phyloP scores from a whole-genome alignment of 2,113 vertebrate genomes.

The Podocnemis expansa region DNA sequence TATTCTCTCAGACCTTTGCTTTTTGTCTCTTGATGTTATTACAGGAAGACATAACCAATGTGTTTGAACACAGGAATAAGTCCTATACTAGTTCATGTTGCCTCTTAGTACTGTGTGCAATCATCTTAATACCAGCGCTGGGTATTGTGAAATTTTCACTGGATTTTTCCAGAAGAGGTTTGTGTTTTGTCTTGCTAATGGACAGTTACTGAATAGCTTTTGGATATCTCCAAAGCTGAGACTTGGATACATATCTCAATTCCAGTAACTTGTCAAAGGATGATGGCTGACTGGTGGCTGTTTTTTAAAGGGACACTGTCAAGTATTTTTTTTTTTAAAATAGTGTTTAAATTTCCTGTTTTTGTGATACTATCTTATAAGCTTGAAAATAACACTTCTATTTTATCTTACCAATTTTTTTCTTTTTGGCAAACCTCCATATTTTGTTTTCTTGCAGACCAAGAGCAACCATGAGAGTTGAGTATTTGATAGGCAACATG shows the following conservation, averaged over 20 bases:
- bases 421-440: neutral
- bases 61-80: neutral
- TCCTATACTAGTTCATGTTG: neutral
- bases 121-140: neutral
- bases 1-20: neutral
- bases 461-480: neutral
- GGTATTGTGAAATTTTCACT: constrained; percentile 11
- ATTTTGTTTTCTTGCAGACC: neutral
- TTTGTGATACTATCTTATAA: neutral
- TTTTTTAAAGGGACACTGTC: neutral
- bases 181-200: neutral
- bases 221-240: neutral
- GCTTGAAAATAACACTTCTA: neutral
- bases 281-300: neutral
- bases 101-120: neutral
- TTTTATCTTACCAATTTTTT: neutral
- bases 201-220: constrained; percentile 5
- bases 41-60: neutral
- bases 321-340: constrained; percentile 1
- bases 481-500: constrained; percentile 5
- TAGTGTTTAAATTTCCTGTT: neutral
- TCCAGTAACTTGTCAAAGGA: neutral
- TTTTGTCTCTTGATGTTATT: neutral
- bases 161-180: constrained; percentile 15
- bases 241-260: neutral